These are phyloP conservation scores for Haplotaxodon microlepis DNA, from an alignment of 2,113 vertebrate species.

Conservation along the genomic window DNA sequence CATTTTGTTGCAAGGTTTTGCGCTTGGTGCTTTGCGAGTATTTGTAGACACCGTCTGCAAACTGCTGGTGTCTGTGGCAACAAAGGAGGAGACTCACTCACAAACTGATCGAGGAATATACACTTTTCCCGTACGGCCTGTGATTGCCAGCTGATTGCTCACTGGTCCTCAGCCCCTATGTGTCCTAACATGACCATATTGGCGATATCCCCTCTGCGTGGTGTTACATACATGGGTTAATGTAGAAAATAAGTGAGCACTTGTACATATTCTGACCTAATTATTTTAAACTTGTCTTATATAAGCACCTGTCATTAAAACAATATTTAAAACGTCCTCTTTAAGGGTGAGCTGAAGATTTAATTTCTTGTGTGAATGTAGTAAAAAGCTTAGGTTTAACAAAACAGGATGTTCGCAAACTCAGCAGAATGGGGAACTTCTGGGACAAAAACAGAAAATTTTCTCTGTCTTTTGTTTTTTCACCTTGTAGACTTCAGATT, in stretches of 20 bases:
- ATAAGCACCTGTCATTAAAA: not conserved
- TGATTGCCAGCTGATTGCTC: not conserved
- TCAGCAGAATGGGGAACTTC: not conserved
- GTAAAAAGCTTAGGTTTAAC: not conserved
- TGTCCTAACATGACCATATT: not conserved
- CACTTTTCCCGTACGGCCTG: not conserved
- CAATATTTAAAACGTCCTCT: fast-evolving
- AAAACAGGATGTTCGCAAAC: not conserved
- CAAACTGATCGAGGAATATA: not conserved
- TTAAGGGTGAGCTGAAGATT: not conserved
- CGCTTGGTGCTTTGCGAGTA: not conserved
- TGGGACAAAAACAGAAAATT: not conserved
- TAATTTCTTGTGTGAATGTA: not conserved
- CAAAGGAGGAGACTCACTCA: not conserved
- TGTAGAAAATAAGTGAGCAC: not conserved
- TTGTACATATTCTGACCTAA: not conserved
- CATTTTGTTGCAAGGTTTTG: not conserved
- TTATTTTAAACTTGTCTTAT: not conserved
- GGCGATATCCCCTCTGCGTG: not conserved
- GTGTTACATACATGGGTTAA: not conserved
- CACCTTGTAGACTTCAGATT: not conserved
- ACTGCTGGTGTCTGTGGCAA: not conserved
- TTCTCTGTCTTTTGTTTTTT: not conserved
- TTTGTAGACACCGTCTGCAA: not conserved
- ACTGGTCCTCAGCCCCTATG: not conserved